Evolutionary conservation across 1,140 invertebrate species (phyloP).

Genomic region (Myzus persicae): DNA sequence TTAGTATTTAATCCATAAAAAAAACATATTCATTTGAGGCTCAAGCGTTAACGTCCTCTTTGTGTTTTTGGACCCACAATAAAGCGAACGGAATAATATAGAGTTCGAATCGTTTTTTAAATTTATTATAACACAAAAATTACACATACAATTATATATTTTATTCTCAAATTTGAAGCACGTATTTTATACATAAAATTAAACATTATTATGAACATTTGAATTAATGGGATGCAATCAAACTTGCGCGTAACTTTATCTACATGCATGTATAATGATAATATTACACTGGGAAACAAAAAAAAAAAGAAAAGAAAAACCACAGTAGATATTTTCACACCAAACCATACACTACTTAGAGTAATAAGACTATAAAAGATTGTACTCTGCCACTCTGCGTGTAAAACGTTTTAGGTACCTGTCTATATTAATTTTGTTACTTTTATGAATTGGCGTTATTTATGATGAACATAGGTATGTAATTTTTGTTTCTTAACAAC

Average conservation of each 20-base stretch:
- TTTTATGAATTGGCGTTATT: background rate
- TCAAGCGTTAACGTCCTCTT: constrained; percentile 55
- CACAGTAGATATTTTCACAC: background rate
- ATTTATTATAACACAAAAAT: constrained; percentile 15
- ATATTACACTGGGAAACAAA: background rate
- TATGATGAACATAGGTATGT: background rate
- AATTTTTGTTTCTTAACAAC: background rate
- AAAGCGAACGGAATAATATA: constrained; percentile 52
- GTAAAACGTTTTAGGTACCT: background rate
- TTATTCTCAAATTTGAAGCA: background rate
- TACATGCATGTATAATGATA: background rate
- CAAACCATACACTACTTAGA: background rate
- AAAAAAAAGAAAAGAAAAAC: background rate
- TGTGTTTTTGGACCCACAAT: constrained; percentile 55
- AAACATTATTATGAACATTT: background rate
- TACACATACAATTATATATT: background rate
- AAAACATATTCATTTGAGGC: constrained; percentile 40
- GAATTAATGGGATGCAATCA: background rate
- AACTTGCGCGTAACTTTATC: background rate
- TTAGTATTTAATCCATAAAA: background rate
- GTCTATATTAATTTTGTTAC: background rate
- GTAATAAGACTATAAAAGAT: background rate
- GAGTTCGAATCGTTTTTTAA: constrained; percentile 26
- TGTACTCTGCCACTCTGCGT: background rate
- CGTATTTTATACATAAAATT: background rate